Evolutionary conservation across 2,888 invertebrate genomes (phyloP).

Genomic region (Drosophila nr. fundita): DNA sequence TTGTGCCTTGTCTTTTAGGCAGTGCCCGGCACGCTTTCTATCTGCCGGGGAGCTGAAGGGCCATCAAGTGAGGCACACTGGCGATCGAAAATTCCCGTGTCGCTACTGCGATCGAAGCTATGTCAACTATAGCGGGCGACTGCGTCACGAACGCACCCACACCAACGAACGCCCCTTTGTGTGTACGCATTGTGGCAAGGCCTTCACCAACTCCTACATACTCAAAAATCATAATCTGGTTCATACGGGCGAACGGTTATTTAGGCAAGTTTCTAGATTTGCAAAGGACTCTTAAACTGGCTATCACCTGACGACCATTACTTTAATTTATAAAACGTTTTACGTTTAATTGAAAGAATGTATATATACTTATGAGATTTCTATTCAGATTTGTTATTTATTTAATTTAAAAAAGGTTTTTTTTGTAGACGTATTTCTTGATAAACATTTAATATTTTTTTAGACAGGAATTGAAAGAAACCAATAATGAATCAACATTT

Average conservation of each 20-base stretch:
- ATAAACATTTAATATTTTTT: background rate
- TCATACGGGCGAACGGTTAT: slow-evolving; percentile 80
- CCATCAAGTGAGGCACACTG: slow-evolving; percentile 79
- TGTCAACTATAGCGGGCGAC: slow-evolving; percentile 77
- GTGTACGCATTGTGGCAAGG: slow-evolving; percentile 75
- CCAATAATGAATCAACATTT: background rate
- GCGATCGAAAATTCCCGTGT: slow-evolving; percentile 77
- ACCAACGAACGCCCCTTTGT: slow-evolving; percentile 80
- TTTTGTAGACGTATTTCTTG: background rate
- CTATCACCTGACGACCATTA: background rate
- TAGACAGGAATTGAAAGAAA: background rate
- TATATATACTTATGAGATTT: background rate
- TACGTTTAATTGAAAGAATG: background rate
- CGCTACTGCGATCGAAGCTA: slow-evolving; percentile 76
- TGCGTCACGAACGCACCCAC: slow-evolving; percentile 79
- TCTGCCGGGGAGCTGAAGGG: slow-evolving; percentile 79
- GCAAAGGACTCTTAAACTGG: background rate
- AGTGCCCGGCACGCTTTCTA: slow-evolving; percentile 77
- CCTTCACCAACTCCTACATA: slow-evolving; percentile 80
- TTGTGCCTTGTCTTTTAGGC: slow-evolving; percentile 39
- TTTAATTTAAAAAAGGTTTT: background rate
- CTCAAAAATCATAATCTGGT: slow-evolving; percentile 81
- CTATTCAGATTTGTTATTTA: background rate
- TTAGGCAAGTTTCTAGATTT: slow-evolving; percentile 53
- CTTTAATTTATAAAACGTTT: background rate